Conservation (phyloP, 2,113 vertebrate genomes). For the Triplophysa siluroides region DNA sequence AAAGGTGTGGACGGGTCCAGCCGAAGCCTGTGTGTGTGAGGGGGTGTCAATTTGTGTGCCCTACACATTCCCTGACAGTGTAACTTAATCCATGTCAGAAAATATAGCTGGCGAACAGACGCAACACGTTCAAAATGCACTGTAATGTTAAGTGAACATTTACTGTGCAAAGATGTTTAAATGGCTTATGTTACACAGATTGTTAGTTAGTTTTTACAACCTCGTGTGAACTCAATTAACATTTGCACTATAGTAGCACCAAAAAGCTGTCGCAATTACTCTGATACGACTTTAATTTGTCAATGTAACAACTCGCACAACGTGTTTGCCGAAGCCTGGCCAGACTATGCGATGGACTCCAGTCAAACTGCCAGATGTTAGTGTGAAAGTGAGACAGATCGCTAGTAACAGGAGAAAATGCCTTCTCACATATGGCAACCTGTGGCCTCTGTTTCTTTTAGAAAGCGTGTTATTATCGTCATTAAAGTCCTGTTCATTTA, state of each 20-base stretch:
- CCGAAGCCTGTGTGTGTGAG: constrained; percentile 45
- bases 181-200: not conserved
- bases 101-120: constrained; percentile 25
- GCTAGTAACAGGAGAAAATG: constrained; percentile 29
- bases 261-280: constrained; percentile 69
- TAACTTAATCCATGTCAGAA: constrained; percentile 51
- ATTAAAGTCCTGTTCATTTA: constrained; percentile 48
- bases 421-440: constrained; percentile 39
- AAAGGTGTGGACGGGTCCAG: constrained; percentile 72
- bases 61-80: constrained; percentile 36
- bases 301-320: constrained; percentile 68
- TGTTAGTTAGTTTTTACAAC: constrained; percentile 19
- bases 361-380: constrained; percentile 66
- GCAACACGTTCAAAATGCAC: not conserved
- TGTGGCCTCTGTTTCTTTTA: constrained; percentile 34
- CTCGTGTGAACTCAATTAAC: constrained; percentile 28
- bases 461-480: constrained; percentile 25
- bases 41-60: constrained; percentile 29
- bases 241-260: constrained; percentile 58
- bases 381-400: constrained; percentile 51
- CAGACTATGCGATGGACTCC: constrained; percentile 60
- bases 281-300: constrained; percentile 73
- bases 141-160: not conserved
- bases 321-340: constrained; percentile 60
- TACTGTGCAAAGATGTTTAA: not conserved